These are phyloP conservation scores for Delphinapterus leucas DNA, from an alignment of 2,113 vertebrate genomes.

Conservation along the genomic window DNA sequence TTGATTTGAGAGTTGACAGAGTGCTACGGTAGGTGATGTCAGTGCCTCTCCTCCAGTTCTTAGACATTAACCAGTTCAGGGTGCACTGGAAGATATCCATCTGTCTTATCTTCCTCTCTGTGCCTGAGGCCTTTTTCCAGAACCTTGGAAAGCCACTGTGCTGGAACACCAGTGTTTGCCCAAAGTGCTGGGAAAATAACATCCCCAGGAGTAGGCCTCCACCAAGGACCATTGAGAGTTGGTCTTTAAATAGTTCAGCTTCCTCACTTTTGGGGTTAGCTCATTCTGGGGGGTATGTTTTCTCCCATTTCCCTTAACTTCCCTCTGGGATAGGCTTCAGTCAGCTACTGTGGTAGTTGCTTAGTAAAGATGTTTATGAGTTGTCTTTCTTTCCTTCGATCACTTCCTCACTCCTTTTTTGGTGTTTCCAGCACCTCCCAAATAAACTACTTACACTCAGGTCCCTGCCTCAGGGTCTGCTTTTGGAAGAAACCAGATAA, in stretches of 20 bases:
- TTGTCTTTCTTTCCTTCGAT: neutral
- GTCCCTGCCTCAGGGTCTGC: neutral
- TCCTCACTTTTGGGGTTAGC: neutral
- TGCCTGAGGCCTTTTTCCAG: neutral
- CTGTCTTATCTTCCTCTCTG: neutral
- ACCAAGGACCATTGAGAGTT: neutral
- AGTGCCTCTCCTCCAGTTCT: neutral
- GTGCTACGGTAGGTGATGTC: no score
- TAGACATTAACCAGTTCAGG: no score
- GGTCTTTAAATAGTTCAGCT: neutral
- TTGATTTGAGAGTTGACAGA: neutral
- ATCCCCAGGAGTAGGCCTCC: neutral
- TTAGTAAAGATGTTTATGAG: neutral
- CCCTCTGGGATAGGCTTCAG: neutral
- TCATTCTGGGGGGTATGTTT: neutral
- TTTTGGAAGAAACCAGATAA: neutral
- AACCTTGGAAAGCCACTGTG: neutral
- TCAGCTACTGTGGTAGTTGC: neutral
- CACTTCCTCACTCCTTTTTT: neutral
- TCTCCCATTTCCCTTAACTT: neutral
- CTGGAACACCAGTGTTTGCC: accelerated
- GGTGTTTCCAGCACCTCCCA: neutral
- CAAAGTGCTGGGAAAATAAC: neutral
- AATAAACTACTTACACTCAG: neutral
- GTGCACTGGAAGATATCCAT: neutral